Evolutionary conservation across 2,888 invertebrate genomes (phyloP).

Genomic region (Shargacucullia verbasci): DNA sequence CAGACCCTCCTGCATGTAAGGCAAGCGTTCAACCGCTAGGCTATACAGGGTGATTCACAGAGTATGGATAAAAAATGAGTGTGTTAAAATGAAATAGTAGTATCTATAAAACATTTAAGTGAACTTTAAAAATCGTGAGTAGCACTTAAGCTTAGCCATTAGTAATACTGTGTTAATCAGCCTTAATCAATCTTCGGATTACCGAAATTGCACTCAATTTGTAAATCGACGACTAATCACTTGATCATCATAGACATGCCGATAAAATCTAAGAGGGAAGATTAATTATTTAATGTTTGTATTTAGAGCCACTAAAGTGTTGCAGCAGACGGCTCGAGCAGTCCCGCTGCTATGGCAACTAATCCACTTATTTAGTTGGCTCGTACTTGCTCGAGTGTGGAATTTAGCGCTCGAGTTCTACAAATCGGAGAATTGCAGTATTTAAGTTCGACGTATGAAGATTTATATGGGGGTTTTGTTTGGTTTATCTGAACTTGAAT

Average conservation of each 20-base stretch:
- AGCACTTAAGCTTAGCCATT: too few relatives aligned
- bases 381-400: constrained; percentile 3
- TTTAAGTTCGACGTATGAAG: constrained; percentile 2
- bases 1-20: too few relatives aligned
- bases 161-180: too few relatives aligned
- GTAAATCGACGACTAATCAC: constrained; percentile 25
- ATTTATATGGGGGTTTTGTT: not conserved
- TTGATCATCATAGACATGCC: constrained; percentile 12
- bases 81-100: too few relatives aligned
- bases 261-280: constrained; percentile 6
- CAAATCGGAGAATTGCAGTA: constrained; percentile 16
- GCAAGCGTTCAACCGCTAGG: too few relatives aligned
- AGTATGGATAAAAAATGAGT: too few relatives aligned
- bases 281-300: constrained; percentile 42
- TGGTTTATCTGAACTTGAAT: too few relatives aligned
- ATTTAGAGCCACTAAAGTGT: constrained; percentile 3
- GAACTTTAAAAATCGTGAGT: too few relatives aligned
- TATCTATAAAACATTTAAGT: too few relatives aligned
- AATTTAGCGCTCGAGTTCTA: constrained; percentile 13
- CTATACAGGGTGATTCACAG: too few relatives aligned
- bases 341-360: constrained; percentile 28
- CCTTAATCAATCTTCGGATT: too few relatives aligned
- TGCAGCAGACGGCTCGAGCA: constrained; percentile 15
- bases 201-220: not conserved
- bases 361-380: constrained; percentile 33